Evolutionary conservation across 2,888 invertebrate genomes (phyloP).

Genomic region (Thysanoteuthis rhombus): DNA sequence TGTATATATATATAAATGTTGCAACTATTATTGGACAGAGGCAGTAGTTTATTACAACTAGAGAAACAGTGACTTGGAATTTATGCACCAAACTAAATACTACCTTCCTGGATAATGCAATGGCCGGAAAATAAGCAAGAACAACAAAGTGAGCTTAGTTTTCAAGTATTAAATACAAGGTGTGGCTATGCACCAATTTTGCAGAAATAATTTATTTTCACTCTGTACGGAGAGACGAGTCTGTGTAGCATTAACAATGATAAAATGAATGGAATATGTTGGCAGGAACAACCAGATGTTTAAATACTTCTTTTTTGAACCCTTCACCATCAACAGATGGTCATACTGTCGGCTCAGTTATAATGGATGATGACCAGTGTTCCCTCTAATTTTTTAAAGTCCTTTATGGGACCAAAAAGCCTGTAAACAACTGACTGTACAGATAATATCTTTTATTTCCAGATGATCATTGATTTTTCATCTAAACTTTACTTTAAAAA

Average conservation of each 20-base stretch:
- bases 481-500: too few relatives aligned
- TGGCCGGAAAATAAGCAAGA: background rate
- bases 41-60: background rate
- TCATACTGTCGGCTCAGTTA: background rate
- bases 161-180: too few relatives aligned
- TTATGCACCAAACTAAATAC: background rate
- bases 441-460: too few relatives aligned
- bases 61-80: background rate
- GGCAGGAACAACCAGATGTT: background rate
- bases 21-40: too few relatives aligned
- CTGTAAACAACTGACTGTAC: too few relatives aligned
- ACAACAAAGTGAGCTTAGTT: background rate
- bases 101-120: background rate
- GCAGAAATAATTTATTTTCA: background rate
- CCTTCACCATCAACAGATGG: background rate
- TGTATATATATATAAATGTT: too few relatives aligned
- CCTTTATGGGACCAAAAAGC: too few relatives aligned
- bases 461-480: too few relatives aligned
- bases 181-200: background rate
- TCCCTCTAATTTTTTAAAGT: too few relatives aligned
- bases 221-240: background rate
- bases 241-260: background rate
- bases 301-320: background rate
- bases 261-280: background rate
- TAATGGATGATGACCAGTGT: background rate